Percentiles rank a stretch among this genome's conserved stretches.
Evolutionary conservation across 2,113 vertebrate genomes (phyloP).

Genomic region (Oriolus oriolus): DNA sequence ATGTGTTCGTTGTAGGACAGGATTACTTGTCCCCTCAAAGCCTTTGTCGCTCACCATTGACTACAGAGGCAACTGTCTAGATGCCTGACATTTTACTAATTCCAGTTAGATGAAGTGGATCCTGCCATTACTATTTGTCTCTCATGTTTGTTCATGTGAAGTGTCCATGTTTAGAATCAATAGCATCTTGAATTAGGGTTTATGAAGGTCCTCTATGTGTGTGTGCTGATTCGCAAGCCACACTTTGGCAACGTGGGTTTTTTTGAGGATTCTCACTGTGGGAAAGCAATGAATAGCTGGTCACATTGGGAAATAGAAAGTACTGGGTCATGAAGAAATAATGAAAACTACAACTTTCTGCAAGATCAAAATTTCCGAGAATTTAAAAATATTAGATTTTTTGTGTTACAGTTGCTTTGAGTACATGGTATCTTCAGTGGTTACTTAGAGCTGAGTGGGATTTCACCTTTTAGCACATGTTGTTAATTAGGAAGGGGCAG

Average conservation of each 20-base stretch:
- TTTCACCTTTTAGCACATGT: background rate
- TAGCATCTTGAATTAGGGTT: background rate
- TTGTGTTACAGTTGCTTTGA: background rate
- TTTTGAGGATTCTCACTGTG: background rate
- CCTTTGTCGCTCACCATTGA: rapidly evolving
- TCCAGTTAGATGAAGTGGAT: background rate
- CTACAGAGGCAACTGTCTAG: background rate
- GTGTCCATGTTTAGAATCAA: background rate
- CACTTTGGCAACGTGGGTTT: rapidly evolving
- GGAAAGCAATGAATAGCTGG: background rate
- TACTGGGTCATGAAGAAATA: background rate
- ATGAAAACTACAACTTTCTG: background rate
- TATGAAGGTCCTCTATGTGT: background rate
- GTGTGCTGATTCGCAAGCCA: background rate
- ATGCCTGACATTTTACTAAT: background rate
- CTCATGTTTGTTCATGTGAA: background rate
- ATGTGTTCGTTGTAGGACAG: background rate
- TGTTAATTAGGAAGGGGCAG: background rate
- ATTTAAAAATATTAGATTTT: background rate
- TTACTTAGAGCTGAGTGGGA: background rate
- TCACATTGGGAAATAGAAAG: background rate
- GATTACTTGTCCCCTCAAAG: background rate
- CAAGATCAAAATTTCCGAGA: background rate
- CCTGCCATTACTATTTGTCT: background rate
- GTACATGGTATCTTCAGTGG: background rate